Base-by-base conservation (phyloP, 1,140 invertebrate genomes). In the Cryptotermes secundus region DNA sequence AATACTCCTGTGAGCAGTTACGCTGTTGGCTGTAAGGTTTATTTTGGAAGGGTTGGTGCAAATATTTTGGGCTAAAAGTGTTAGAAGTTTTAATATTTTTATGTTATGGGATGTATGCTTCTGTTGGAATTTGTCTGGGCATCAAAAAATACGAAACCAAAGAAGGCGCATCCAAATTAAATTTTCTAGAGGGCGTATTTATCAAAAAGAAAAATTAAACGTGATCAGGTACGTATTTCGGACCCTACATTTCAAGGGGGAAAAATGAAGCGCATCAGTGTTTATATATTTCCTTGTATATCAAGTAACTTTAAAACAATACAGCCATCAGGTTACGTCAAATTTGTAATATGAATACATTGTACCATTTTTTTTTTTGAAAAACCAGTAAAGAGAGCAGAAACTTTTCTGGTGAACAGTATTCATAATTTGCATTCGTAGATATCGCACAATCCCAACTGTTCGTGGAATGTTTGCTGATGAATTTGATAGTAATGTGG, bases 41-140 rank as follows among this genome's bases (percentile, higher is more conserved):
- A 88, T 94, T 84, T 89, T 97, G 85, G 97, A 98, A 91, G 96
- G 94, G 96, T 98, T 92, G 93, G 81, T 72, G n/a, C 6, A n/a
- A 72, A 72, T 31, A 72, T n/a, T 72, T 10, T 26, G n/a, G 9
- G 26, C 26, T 72, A 72, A 6, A n/a, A 14, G 26, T 72, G 1
- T n/a, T 72, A n/a, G 9, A 2, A 45, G n/a, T 82, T 7, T 10
- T 53, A n/a, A 0, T 6, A 24, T 82, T 12, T 82, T 31, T 82
- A 36, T 38, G 31, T 38, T 81, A n/a, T 72, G 38, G 34, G 4
- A 49, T 82, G 24, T 72, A 2, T 84, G n/a, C 80, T 35, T 80
- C 84, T n/a, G 31, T 84, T 82, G 84, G 84, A 31, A 84, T 84
- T 35, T 81, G 80, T 19, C 42, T 84, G 14, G 84, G 84, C 12